Evolutionary conservation across 1,140 invertebrate genomes (phyloP), one percentile per base, ranked within the genome.

Genomic region (Camponotus vicinus): DNA sequence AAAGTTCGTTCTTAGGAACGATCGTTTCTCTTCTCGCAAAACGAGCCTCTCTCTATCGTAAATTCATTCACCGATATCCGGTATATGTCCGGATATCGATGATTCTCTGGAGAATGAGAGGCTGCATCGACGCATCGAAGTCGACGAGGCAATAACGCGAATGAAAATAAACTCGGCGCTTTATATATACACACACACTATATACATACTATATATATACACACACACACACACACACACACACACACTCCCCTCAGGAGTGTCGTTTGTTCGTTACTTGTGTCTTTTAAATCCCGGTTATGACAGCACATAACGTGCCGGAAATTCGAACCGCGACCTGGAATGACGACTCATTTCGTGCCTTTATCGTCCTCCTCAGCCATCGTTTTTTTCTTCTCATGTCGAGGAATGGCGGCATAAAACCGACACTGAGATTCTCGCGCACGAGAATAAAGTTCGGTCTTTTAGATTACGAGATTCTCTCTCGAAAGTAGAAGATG

Each of bases 261-360:
- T 86, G 85, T 86, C 88, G 78, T 89, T 89, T 49, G 71, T 89
- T 89, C 84, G 87, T 82, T 86, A 82, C 85, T 18, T 32, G 70
- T 83, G 84, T 76, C 88, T 83, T 77, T 69, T 89, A 89, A 89
- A 86, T 89, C 78, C 67, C 55, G 34, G 71, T 89, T 89, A 89
- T 83, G 87, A 89, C 66, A 49, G 59, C 55, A 67, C 59, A 78
- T 86, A 89, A 89, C 66, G 75, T 49, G 61, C 27, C 70, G 76
- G 84, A 89, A 89, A 86, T 89, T 83, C 73, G 87, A 89, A 59
- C 75, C 63, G 42, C 32, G 34, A 66, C 63, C 21, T 45, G 21
- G 59, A 57, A 78, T 73, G 64, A 37, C 67, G 55, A 83, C 79
- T 83, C 79, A 73, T 83, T 61, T 52, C 63, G 57, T 64, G 83